These are phyloP conservation scores for Alosa alosa DNA, from an alignment of 2,113 vertebrate species.

Conservation along the genomic window DNA sequence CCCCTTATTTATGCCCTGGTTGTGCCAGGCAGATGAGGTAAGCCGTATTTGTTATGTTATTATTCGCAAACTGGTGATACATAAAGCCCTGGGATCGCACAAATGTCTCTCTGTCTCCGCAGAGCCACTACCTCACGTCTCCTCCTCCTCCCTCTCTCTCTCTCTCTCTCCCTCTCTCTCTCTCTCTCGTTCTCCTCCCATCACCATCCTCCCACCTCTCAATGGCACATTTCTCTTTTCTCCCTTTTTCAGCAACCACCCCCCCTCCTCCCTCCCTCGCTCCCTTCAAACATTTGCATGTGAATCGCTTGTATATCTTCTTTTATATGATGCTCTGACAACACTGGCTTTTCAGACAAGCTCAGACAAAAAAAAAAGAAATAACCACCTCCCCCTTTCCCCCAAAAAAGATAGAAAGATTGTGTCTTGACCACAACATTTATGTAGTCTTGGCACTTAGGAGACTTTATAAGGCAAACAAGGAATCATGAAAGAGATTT, in stretches of 20 bases:
- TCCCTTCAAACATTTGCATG: constrained; percentile 75
- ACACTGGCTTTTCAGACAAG: constrained; percentile 69
- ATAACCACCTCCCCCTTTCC: neutral
- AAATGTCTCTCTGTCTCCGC: constrained; percentile 96
- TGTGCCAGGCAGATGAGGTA: constrained; percentile 98
- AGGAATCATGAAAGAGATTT: neutral
- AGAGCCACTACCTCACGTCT: constrained; percentile 73
- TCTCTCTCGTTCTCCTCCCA: constrained; percentile 21
- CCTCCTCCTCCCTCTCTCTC: constrained; percentile 60
- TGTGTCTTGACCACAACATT: neutral
- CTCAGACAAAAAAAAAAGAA: neutral
- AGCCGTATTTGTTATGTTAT: constrained; percentile 94
- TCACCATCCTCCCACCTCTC: constrained; percentile 69
- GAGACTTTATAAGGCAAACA: neutral
- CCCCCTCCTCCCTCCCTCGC: constrained; percentile 30
- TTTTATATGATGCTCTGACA: constrained; percentile 82
- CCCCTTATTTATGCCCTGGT: constrained; percentile 92
- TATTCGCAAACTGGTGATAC: constrained; percentile 95
- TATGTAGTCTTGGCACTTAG: neutral
- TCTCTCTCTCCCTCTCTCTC: constrained; percentile 24
- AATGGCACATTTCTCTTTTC: constrained; percentile 74
- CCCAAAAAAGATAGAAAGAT: constrained; percentile 3
- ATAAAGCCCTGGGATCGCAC: constrained; percentile 93
- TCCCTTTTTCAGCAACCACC: constrained; percentile 43
- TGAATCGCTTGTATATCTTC: constrained; percentile 83